These are phyloP conservation scores for Phorcus lineatus DNA, from an alignment of 2,888 invertebrate genomes.

Conservation along the genomic window DNA sequence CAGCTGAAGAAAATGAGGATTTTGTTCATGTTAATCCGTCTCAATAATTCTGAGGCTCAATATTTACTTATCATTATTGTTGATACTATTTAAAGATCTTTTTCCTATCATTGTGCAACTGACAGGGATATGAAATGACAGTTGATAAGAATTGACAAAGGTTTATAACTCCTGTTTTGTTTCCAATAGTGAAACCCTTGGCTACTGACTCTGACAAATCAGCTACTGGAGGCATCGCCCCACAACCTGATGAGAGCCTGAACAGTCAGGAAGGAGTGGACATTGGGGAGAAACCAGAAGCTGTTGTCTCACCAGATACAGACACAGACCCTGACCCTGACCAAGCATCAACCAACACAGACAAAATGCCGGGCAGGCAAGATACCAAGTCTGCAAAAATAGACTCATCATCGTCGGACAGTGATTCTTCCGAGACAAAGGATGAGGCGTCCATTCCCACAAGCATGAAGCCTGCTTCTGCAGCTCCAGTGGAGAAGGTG, in stretches of 20 bases:
- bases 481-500: slow-evolving; percentile 1
- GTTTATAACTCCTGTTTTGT: not conserved
- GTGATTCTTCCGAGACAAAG: not conserved
- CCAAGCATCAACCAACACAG: slow-evolving; percentile 23
- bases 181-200: not conserved
- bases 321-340: slow-evolving; percentile 6
- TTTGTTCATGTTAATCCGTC: too few relatives aligned
- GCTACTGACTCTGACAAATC: not conserved
- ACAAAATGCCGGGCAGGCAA: not conserved
- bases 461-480: not conserved
- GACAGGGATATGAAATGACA: not conserved
- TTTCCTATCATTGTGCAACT: too few relatives aligned
- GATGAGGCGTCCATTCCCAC: not conserved
- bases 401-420: too few relatives aligned
- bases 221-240: not conserved
- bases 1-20: too few relatives aligned
- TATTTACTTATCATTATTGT: too few relatives aligned
- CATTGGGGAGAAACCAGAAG: not conserved
- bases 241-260: not conserved
- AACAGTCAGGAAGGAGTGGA: not conserved
- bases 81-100: too few relatives aligned
- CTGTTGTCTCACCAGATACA: not conserved
- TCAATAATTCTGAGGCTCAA: too few relatives aligned
- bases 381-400: too few relatives aligned
- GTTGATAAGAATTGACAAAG: not conserved